Conservation (phyloP, 2,113 vertebrate genomes). For the Podilymbus podiceps region DNA sequence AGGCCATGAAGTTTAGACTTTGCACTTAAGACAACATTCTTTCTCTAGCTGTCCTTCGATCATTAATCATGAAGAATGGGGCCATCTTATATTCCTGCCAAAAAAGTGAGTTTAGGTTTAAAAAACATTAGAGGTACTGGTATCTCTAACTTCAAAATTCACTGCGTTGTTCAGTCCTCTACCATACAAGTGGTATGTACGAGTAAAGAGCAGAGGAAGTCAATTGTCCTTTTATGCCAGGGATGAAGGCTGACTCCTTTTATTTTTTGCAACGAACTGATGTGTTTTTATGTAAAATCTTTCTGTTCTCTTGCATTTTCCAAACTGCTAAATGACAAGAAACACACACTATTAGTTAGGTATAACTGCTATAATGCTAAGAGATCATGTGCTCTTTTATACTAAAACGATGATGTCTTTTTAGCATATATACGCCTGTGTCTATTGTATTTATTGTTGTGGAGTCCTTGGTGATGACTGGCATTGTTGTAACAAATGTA, state of each 20-base stretch:
- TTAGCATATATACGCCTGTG: background rate
- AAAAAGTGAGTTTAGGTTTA: background rate
- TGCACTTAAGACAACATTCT: background rate
- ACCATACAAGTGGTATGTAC: background rate
- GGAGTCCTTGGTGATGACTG: background rate
- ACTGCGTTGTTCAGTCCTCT: background rate
- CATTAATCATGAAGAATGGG: background rate
- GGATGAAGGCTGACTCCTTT: background rate
- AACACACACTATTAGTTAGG: accelerated
- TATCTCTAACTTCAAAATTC: background rate
- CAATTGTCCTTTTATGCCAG: background rate
- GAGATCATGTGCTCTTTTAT: background rate
- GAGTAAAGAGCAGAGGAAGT: background rate
- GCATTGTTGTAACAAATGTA: background rate
- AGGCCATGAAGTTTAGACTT: background rate
- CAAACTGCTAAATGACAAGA: background rate
- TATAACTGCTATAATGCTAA: background rate
- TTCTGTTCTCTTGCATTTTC: background rate
- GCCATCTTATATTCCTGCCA: background rate
- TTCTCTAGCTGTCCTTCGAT: background rate
- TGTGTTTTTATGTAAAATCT: background rate
- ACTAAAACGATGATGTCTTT: background rate
- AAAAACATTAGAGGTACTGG: background rate
- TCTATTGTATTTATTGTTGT: background rate
- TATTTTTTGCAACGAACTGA: background rate